Conservation (phyloP, 2,888 invertebrate genomes). For the Proisotoma minuta region DNA sequence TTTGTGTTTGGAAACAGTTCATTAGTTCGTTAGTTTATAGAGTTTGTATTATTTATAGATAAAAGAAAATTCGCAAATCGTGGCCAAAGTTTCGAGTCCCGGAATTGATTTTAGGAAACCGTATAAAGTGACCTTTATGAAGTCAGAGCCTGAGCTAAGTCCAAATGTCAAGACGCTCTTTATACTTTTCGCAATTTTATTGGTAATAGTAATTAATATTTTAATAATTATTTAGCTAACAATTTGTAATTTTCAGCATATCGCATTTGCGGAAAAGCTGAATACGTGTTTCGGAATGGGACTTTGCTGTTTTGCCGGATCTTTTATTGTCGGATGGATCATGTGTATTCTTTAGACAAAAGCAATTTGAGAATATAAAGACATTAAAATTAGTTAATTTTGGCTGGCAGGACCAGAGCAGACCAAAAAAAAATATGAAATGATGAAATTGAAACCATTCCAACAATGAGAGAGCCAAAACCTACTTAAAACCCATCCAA, state of each 20-base stretch:
- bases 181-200: constrained; percentile 38
- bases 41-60: constrained; percentile 19
- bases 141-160: constrained; percentile 31
- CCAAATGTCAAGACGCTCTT: constrained; percentile 38
- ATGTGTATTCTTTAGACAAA: constrained; percentile 8
- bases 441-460: no score
- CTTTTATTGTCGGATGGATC: constrained; percentile 32
- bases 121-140: constrained; percentile 35
- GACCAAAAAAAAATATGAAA: no score
- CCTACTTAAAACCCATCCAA: no score
- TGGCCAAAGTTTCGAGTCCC: constrained; percentile 32
- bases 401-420: no score
- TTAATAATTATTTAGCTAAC: constrained; percentile 18
- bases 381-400: no score
- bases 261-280: constrained; percentile 41
- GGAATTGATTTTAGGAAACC: constrained; percentile 22
- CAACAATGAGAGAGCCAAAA: no score
- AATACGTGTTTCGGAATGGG: constrained; percentile 41
- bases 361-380: neutral
- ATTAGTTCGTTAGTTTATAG: no score
- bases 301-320: constrained; percentile 39
- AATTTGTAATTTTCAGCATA: constrained; percentile 36
- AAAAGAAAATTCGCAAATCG: constrained; percentile 34
- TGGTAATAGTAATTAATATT: constrained; percentile 26
- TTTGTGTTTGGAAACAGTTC: no score